A percentile compares a stretch with the other conserved stretches of the same genome.
These are phyloP conservation scores for Axea sp. DNA, from an alignment of 2,888 invertebrate genomes.

Conservation along the genomic window DNA sequence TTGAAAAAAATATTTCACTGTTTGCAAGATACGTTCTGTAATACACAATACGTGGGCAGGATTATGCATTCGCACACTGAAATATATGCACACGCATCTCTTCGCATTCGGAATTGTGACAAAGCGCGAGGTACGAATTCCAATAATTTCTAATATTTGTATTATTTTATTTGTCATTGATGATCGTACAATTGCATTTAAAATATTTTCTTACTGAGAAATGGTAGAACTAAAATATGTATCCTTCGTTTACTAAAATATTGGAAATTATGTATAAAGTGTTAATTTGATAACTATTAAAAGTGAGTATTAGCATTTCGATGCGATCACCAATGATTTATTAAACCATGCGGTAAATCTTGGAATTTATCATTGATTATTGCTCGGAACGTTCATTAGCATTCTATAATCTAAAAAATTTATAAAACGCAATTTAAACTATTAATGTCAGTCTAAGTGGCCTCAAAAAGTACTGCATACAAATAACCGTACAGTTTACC, in stretches of 20 bases:
- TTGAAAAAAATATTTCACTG: slow-evolving; percentile 34
- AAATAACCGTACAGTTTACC: slow-evolving; percentile 43
- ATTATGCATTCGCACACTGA: slow-evolving; percentile 26
- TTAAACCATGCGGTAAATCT: slow-evolving; percentile 40
- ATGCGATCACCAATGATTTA: slow-evolving; percentile 41
- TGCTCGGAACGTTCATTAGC: slow-evolving; percentile 1
- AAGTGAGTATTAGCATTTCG: slow-evolving; percentile 12
- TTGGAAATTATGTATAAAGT: neutral
- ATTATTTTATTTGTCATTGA: slow-evolving; percentile 35
- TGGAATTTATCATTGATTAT: slow-evolving; percentile 32
- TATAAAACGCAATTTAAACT: slow-evolving; percentile 33
- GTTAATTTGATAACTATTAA: slow-evolving; percentile 3
- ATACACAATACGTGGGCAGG: slow-evolving; percentile 22
- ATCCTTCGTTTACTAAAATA: neutral
- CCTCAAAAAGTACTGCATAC: slow-evolving; percentile 30
- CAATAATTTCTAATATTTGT: slow-evolving; percentile 18
- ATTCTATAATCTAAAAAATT: slow-evolving; percentile 22
- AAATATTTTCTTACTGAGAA: neutral
- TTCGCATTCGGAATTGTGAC: slow-evolving; percentile 35
- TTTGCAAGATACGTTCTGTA: slow-evolving; percentile 38
- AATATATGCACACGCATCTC: slow-evolving; percentile 11
- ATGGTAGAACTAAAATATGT: neutral
- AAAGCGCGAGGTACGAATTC: slow-evolving; percentile 42
- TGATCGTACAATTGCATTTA: slow-evolving; percentile 18
- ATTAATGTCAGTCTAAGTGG: slow-evolving; percentile 52